Evolutionary conservation across 2,888 invertebrate genomes (phyloP).

Genomic region (Zootermopsis nevadensis): DNA sequence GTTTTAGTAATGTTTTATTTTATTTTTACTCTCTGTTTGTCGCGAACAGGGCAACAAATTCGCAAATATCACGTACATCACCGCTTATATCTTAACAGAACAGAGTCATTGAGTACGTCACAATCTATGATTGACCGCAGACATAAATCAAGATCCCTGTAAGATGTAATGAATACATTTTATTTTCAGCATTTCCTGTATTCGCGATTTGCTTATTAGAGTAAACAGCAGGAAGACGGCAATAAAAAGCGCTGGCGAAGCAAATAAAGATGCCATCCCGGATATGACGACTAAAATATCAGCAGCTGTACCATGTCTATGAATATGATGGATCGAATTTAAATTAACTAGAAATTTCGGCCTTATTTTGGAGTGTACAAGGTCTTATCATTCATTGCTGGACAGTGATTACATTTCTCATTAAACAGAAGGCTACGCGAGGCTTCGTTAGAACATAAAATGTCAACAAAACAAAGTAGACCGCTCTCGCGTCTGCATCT

Average conservation of each 20-base stretch:
- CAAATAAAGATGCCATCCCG: not conserved
- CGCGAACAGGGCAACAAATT: too few relatives aligned
- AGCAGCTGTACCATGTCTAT: constrained; percentile 1
- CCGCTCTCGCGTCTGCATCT: constrained; percentile 16
- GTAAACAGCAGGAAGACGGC: not conserved
- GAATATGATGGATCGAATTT: constrained; percentile 35
- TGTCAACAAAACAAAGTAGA: constrained; percentile 41
- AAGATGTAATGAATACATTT: not conserved
- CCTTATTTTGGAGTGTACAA: not conserved
- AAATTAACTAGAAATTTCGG: constrained; percentile 26
- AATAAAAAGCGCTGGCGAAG: not conserved
- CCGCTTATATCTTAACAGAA: too few relatives aligned
- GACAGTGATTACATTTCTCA: constrained; percentile 39
- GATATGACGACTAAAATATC: not conserved
- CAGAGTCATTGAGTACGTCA: too few relatives aligned
- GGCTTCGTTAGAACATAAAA: constrained; percentile 2
- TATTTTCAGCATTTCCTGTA: not conserved
- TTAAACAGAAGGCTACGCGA: constrained; percentile 21
- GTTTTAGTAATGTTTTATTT: too few relatives aligned
- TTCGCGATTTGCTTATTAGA: not conserved
- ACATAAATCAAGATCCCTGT: not conserved
- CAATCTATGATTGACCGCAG: not conserved
- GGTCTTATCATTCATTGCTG: constrained; percentile 24
- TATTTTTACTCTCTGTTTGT: too few relatives aligned
- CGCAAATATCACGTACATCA: too few relatives aligned